These are phyloP conservation scores for Brachionus angularis DNA, from an alignment of 1,140 invertebrate genomes.

Conservation along the genomic window DNA sequence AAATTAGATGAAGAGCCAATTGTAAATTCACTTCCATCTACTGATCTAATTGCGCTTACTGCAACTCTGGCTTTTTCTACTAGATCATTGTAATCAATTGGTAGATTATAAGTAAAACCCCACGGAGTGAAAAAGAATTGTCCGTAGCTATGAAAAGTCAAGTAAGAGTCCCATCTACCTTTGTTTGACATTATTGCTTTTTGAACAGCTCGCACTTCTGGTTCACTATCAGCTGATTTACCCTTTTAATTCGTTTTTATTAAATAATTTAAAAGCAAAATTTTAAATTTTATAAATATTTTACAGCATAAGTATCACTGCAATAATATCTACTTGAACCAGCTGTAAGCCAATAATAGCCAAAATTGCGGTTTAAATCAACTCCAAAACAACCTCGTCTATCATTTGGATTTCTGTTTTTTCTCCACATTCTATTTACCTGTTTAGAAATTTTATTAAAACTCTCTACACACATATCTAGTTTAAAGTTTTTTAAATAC, in stretches of 20 bases:
- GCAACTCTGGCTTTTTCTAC: neutral
- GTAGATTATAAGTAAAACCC: slow-evolving; percentile 30
- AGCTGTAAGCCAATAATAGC: slow-evolving; percentile 11
- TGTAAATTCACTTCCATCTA: slow-evolving; percentile 20
- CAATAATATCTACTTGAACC: slow-evolving; percentile 9
- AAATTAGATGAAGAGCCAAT: slow-evolving; percentile 15
- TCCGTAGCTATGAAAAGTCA: slow-evolving; percentile 41
- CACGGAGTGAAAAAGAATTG: slow-evolving; percentile 44
- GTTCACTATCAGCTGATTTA: slow-evolving; percentile 26
- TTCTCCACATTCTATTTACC: slow-evolving; percentile 45
- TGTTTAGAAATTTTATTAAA: neutral
- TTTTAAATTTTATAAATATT: neutral
- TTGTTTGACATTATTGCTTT: neutral
- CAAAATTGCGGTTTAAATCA: slow-evolving; percentile 44
- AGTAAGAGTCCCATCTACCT: slow-evolving; percentile 20
- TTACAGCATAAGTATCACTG: slow-evolving; percentile 40
- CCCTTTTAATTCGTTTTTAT: neutral
- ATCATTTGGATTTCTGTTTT: slow-evolving; percentile 39
- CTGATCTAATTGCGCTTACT: neutral
- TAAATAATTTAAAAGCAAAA: neutral
- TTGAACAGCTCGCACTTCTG: slow-evolving; percentile 12
- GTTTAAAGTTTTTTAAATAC: neutral
- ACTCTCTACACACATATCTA: neutral
- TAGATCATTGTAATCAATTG: slow-evolving; percentile 43
- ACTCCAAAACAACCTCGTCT: slow-evolving; percentile 41